Percentiles rank a stretch among this genome's conserved stretches.
Evolutionary conservation across 1,140 invertebrate species (phyloP).

Genomic region (Myzus persicae): DNA sequence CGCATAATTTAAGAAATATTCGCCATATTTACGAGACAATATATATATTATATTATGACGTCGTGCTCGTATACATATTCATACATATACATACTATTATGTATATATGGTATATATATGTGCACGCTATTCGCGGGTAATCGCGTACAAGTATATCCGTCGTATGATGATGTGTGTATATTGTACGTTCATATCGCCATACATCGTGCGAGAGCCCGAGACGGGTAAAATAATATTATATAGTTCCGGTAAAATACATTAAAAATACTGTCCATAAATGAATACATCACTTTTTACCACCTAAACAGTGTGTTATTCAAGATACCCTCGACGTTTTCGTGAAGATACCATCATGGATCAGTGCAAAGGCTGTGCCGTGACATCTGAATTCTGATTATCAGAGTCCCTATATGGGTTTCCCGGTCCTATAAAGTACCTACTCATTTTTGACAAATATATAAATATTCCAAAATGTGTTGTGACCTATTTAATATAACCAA

Average conservation of each 20-base stretch:
- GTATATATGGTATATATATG: neutral
- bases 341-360: too few species aligned
- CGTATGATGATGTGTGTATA: neutral
- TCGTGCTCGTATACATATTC: neutral
- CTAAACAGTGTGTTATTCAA: too few species aligned
- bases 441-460: too few species aligned
- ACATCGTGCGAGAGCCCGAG: neutral
- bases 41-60: neutral
- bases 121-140: neutral
- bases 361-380: too few species aligned
- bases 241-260: neutral
- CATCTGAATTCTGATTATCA: too few species aligned
- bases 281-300: neutral
- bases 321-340: neutral
- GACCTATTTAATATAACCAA: too few species aligned
- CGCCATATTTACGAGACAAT: neutral
- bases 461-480: too few species aligned
- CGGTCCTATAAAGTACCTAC: too few species aligned
- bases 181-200: too few species aligned
- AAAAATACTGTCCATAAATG: neutral
- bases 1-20: slow-evolving; percentile 39
- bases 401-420: too few species aligned
- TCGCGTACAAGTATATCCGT: neutral
- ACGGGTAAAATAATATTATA: neutral
- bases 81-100: neutral